phyloP scores from a whole-genome alignment of 2,797 vertebrate species.

The Artibeus jamaicensis region DNA sequence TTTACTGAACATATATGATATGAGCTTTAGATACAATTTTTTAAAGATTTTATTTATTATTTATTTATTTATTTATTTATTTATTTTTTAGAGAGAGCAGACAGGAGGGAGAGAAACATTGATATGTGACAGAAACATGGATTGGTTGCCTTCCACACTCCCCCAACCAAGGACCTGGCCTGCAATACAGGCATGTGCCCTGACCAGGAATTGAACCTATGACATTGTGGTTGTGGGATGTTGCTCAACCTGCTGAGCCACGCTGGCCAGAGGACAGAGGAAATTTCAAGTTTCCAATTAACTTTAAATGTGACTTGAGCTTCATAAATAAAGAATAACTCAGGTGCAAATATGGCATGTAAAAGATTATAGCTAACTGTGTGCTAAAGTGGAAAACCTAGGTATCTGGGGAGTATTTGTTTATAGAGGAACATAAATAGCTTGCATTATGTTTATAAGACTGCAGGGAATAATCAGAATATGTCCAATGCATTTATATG shows the following conservation, averaged over 20 bases:
- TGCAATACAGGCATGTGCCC: background rate
- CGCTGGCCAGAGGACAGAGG: background rate
- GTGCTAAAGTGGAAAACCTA: background rate
- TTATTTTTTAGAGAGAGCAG: background rate
- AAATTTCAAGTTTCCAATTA: slow-evolving; percentile 59
- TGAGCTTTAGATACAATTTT: slow-evolving; percentile 7
- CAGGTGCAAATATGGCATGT: slow-evolving; percentile 48
- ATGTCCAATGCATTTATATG: slow-evolving; percentile 56
- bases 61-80: background rate
- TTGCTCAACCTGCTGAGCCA: background rate
- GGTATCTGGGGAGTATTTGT: slow-evolving; percentile 50
- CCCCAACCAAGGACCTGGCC: background rate
- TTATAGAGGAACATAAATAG: slow-evolving; percentile 63
- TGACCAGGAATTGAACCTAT: background rate
- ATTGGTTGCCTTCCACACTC: background rate
- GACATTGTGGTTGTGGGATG: background rate
- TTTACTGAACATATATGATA: slow-evolving; percentile 23
- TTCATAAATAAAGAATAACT: slow-evolving; percentile 53
- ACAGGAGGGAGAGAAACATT: background rate
- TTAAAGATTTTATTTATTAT: background rate
- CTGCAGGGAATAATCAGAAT: slow-evolving; percentile 39
- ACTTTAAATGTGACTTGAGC: slow-evolving; percentile 38
- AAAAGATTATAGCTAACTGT: slow-evolving; percentile 60
- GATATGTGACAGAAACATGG: background rate
- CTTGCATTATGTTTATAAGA: slow-evolving; percentile 47